Base-by-base conservation (phyloP, 2,113 vertebrate genomes). In the Pitta sordida region DNA sequence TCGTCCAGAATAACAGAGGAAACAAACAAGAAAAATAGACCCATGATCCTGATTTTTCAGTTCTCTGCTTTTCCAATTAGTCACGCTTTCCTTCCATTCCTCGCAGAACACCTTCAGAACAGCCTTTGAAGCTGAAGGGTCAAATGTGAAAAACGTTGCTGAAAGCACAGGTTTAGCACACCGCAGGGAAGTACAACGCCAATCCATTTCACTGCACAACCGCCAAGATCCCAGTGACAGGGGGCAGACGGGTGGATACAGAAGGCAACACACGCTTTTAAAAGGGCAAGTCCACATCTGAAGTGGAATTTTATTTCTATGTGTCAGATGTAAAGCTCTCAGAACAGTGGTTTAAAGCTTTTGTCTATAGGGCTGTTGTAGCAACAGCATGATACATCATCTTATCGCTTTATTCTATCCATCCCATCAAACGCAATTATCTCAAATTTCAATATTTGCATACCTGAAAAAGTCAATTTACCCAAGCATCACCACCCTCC, bases 11-110 rank as follows among this genome's bases (percentile, higher is more conserved):
- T 12, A 36, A 65, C 48, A 46, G 74, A 83, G 84, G 52, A 75
- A 74, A 64, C 84, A 37, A 85, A 53, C 52, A 73, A 55, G 30
- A 83, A 73, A 89, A 84, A 56, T 29, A 86, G 48, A 96, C 86
- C 74, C 68, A 43, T 21, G 59, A 83, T 69, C 77, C 89, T 5
- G 32, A 37, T 65, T 93, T 94, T 88, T 94, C 83, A 83, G 44
- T 69, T 92, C 70, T 71, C 76, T 41, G 75, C 63, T 93, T 79
- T 88, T 63, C 84, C 95, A 86, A 53, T 87, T 91, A 87, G 78
- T 69, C 77, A 94, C 26, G 20, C 83, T 56, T 88, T 71, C 53
- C 78, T 81, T 91, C 69, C 91, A 80, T 56, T 76, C 74, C 83
- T 87, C 6, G 16, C 36, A 32, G 37, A 84, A 83, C 68, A 83